These are phyloP conservation scores for Mantis religiosa DNA, from an alignment of 2,888 invertebrate genomes.

Conservation along the genomic window DNA sequence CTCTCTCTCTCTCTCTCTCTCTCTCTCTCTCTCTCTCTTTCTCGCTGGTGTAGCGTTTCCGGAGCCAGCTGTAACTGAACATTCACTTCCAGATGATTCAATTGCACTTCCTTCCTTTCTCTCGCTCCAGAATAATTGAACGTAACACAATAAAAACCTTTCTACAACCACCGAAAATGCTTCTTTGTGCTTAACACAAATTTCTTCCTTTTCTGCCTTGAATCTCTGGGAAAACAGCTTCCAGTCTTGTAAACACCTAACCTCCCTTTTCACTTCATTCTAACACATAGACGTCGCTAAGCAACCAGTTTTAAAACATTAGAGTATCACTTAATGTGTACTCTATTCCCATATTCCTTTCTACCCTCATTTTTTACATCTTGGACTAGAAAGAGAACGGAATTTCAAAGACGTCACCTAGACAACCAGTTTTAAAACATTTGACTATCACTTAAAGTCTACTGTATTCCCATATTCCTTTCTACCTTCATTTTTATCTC, in stretches of 20 bases:
- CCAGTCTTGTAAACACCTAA: not conserved
- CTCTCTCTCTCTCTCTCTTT: not conserved
- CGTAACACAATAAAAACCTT: not conserved
- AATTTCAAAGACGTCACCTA: too few species aligned
- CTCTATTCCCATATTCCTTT: too few species aligned
- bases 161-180: not conserved
- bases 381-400: too few species aligned
- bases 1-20: not conserved
- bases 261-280: too few species aligned
- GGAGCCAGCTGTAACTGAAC: not conserved
- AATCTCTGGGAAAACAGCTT: not conserved
- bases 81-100: not conserved
- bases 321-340: too few species aligned
- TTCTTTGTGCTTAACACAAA: not conserved
- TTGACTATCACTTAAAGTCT: too few species aligned
- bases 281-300: too few species aligned
- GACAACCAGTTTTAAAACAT: too few species aligned
- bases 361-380: too few species aligned
- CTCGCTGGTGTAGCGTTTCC: not conserved
- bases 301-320: too few species aligned
- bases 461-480: too few species aligned
- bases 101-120: not conserved
- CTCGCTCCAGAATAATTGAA: not conserved
- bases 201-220: not conserved
- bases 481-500: too few species aligned